These are phyloP conservation scores for Etheostoma spectabile DNA, from an alignment of 2,113 vertebrate species.

Conservation along the genomic window DNA sequence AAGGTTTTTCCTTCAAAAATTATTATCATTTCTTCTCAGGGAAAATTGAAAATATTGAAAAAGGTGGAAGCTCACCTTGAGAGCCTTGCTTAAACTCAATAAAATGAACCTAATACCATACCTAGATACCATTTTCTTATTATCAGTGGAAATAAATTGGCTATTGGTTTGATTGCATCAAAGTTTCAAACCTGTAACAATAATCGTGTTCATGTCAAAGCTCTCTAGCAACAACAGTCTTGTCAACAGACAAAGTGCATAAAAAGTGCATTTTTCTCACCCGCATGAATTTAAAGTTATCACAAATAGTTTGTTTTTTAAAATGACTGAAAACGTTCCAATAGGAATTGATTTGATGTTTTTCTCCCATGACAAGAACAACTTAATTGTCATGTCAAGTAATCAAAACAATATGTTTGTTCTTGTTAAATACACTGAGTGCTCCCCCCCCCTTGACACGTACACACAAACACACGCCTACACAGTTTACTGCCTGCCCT, in stretches of 20 bases:
- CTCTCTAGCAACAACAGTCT: background rate
- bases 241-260: constrained; percentile 14
- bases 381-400: constrained; percentile 52
- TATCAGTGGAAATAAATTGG: background rate
- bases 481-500: constrained; percentile 53
- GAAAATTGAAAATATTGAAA: background rate
- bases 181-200: background rate
- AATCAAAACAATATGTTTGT: constrained; percentile 63
- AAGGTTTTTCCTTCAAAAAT: background rate
- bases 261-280: constrained; percentile 30
- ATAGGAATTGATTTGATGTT: constrained; percentile 25
- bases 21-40: background rate
- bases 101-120: background rate
- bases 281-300: constrained; percentile 25
- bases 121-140: constrained; percentile 11
- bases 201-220: background rate
- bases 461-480: constrained; percentile 30
- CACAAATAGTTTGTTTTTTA: constrained; percentile 46
- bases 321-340: constrained; percentile 20
- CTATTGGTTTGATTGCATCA: constrained; percentile 15
- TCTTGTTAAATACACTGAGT: constrained; percentile 53
- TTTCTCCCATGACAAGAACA: constrained; percentile 40
- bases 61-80: background rate
- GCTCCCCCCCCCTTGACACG: constrained; percentile 21
- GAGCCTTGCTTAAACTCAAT: background rate